These are phyloP conservation scores for Toxonevra muliebris DNA, from an alignment of 2,888 invertebrate genomes.

Conservation along the genomic window DNA sequence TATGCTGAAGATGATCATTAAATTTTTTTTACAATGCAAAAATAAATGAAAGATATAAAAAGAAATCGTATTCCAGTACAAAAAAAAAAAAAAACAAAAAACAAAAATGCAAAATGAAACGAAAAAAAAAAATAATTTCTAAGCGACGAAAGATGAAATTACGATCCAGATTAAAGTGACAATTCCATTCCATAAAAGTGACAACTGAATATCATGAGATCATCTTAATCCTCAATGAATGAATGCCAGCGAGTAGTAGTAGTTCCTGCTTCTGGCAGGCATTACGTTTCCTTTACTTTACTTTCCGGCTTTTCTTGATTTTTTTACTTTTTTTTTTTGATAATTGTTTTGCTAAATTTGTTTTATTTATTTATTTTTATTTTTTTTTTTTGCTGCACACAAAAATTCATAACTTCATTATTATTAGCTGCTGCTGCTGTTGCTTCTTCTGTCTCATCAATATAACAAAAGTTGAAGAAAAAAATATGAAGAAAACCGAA, in stretches of 20 bases:
- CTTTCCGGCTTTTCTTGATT: background rate
- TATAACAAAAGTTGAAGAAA: constrained; percentile 24
- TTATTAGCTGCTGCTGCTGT: background rate
- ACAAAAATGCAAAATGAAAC: background rate
- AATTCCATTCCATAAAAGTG: constrained; percentile 7
- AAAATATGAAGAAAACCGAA: constrained; percentile 42
- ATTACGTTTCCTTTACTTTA: too few species aligned
- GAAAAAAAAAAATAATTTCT: background rate
- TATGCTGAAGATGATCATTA: too few species aligned
- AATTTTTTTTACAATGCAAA: too few species aligned
- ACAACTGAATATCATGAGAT: constrained; percentile 35
- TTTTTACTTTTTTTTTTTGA: background rate
- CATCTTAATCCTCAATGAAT: constrained; percentile 44
- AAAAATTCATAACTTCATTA: too few species aligned
- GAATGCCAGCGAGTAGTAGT: constrained; percentile 1
- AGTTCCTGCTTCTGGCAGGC: too few species aligned
- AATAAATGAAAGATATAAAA: too few species aligned
- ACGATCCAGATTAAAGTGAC: constrained; percentile 1
- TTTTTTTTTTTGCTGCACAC: background rate
- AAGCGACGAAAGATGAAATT: background rate
- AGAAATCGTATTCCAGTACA: constrained; percentile 12
- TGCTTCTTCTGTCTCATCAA: background rate
- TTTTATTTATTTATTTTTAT: too few species aligned
- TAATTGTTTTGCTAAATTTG: background rate
- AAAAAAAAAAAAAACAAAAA: background rate